A percentile compares a stretch with the other conserved stretches of the same genome.
phyloP scores from a whole-genome alignment of 2,797 vertebrate species.

The Falco concolor region DNA sequence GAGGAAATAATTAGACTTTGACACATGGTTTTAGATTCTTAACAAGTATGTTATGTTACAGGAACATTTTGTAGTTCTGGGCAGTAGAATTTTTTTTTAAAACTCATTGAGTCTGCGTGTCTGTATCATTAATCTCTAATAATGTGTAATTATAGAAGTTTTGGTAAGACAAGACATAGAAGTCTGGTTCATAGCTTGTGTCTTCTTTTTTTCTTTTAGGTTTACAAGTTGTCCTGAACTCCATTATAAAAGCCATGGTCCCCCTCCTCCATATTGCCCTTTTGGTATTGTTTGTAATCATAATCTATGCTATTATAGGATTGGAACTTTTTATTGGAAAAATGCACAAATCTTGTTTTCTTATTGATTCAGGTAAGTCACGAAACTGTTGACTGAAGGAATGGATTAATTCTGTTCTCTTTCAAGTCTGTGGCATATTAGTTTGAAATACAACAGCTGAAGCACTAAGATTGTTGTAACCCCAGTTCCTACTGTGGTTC shows the following conservation, averaged over 20 bases:
- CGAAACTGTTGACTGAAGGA: not conserved
- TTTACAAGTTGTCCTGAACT: constrained; percentile 99
- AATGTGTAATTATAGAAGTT: not conserved
- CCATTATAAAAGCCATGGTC: constrained; percentile 99
- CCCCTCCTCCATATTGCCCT: constrained; percentile 98
- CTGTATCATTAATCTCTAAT: not conserved
- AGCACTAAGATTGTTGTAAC: not conserved
- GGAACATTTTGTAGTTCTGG: not conserved
- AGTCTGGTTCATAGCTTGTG: not conserved
- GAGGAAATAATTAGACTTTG: not conserved
- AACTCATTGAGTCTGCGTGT: not conserved
- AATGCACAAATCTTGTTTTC: constrained; percentile 97
- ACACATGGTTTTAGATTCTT: not conserved
- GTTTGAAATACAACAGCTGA: not conserved
- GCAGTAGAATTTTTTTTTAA: not conserved
- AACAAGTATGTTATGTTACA: not conserved
- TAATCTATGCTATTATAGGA: constrained; percentile 99
- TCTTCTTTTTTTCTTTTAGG: constrained; percentile 72
- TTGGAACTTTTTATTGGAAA: constrained; percentile 99
- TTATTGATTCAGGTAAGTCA: constrained; percentile 84
- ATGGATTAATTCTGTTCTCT: not conserved
- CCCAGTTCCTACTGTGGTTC: not conserved
- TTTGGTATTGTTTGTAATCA: constrained; percentile 98
- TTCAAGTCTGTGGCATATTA: not conserved
- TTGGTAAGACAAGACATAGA: not conserved